Conservation (phyloP, 2,113 vertebrate species). For the Ovibos moschatus region DNA sequence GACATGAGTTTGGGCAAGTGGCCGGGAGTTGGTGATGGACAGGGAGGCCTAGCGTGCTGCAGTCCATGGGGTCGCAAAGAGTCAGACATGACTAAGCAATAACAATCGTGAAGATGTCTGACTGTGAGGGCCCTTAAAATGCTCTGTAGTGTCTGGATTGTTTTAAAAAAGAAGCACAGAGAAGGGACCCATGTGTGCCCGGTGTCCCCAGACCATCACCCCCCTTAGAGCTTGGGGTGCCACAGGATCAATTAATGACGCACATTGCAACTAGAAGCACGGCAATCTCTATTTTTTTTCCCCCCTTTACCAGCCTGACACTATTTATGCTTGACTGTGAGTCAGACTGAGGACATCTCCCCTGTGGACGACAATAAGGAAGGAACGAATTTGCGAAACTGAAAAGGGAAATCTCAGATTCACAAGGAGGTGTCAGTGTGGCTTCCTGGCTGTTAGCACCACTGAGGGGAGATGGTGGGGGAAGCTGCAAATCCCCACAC, state of each 20-base stretch:
- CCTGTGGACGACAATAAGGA: neutral
- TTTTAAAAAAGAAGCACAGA: rapidly evolving
- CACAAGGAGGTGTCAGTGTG: neutral
- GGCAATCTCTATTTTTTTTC: neutral
- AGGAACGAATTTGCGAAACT: neutral
- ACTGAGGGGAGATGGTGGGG: neutral
- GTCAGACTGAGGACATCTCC: neutral
- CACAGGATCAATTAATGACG: rapidly evolving
- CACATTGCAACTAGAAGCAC: neutral
- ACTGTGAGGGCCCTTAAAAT: neutral
- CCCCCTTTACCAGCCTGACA: neutral
- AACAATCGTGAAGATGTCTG: neutral
- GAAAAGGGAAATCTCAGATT: neutral
- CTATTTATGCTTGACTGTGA: slow-evolving; percentile 48
- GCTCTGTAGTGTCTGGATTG: neutral
- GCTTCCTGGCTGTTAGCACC: neutral
- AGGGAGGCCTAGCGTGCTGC: neutral
- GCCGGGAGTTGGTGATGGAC: neutral
- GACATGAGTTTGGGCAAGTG: neutral
- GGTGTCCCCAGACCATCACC: rapidly evolving
- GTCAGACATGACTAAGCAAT: neutral
- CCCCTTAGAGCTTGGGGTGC: neutral
- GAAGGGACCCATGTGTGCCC: neutral
- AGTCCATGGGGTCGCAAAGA: neutral
- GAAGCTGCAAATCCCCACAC: neutral